A percentile compares a stretch with the other conserved stretches of the same genome.
These are phyloP conservation scores for Reticulitermes lucifugus DNA, from an alignment of 2,888 invertebrate genomes.

Conservation along the genomic window DNA sequence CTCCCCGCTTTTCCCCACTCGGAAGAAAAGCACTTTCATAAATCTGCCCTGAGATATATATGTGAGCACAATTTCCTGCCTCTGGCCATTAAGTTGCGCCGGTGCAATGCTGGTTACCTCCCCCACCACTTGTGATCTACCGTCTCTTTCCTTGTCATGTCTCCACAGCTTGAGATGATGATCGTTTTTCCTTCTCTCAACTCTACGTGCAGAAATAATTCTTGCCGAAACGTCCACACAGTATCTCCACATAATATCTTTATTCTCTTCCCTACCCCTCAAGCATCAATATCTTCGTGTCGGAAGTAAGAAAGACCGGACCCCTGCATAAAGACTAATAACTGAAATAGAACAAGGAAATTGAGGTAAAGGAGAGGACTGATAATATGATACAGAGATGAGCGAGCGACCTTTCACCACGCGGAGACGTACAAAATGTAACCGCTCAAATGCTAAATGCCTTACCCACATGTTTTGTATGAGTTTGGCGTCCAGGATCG, in stretches of 20 bases:
- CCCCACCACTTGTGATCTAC: conserved; percentile 61
- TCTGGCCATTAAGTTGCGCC: conserved; percentile 79
- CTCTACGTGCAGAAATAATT: conserved; percentile 48
- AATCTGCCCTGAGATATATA: conserved; percentile 88
- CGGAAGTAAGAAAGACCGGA: background rate
- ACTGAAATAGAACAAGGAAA: conserved; percentile 42
- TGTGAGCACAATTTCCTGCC: conserved; percentile 92
- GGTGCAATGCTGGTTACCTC: conserved; percentile 50
- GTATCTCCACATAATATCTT: conserved; percentile 49
- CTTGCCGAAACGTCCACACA: conserved; percentile 47
- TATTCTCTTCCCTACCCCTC: conserved; percentile 19
- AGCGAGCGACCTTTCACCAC: background rate
- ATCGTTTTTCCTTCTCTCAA: background rate
- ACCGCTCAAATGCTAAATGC: too few species aligned
- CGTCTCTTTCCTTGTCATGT: conserved; percentile 40
- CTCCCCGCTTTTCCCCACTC: conserved; percentile 64
- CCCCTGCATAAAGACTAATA: conserved; percentile 42
- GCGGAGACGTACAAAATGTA: too few species aligned
- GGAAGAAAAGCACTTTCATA: conserved; percentile 84
- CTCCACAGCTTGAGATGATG: conserved; percentile 8
- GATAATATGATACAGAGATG: conserved; percentile 42
- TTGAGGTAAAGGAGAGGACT: conserved; percentile 45
- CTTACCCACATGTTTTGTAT: too few species aligned
- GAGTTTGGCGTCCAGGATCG: too few species aligned
- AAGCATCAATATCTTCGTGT: background rate